These are phyloP conservation scores for Onychomys torridus DNA, from an alignment of 2,797 vertebrate genomes.

Conservation along the genomic window DNA sequence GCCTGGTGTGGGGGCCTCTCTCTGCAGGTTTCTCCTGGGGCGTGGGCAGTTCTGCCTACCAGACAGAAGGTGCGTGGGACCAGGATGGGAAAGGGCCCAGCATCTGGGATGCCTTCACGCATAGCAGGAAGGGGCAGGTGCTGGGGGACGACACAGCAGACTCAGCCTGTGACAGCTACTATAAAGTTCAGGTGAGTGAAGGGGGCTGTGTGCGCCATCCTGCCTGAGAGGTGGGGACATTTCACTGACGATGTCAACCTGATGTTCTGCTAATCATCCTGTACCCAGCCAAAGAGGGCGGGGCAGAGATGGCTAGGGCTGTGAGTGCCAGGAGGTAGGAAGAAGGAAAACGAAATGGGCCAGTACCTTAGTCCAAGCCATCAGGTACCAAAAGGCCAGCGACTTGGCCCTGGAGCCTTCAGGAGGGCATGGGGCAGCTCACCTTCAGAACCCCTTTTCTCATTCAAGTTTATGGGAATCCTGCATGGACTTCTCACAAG, in stretches of 20 bases:
- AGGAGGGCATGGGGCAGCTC: neutral
- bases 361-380: neutral
- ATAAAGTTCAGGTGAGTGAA: slow-evolving; percentile 92
- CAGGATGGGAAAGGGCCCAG: slow-evolving; percentile 96
- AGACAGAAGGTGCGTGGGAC: slow-evolving; percentile 98
- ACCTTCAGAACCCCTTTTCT: neutral
- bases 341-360: neutral
- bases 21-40: slow-evolving; percentile 95
- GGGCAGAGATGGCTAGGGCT: neutral
- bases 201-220: neutral
- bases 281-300: neutral
- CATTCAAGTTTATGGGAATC: neutral
- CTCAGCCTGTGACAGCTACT: slow-evolving; percentile 93
- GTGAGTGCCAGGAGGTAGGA: neutral
- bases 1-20: neutral
- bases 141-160: slow-evolving; percentile 92
- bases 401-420: neutral
- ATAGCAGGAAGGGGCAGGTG: slow-evolving; percentile 90
- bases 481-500: neutral
- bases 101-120: slow-evolving; percentile 96
- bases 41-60: slow-evolving; percentile 96
- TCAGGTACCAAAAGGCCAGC: neutral
- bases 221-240: neutral
- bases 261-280: neutral
- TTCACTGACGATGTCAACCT: rapidly evolving